phyloP scores from a whole-genome alignment of 2,888 invertebrate genomes.

The Clitarchus hookeri region DNA sequence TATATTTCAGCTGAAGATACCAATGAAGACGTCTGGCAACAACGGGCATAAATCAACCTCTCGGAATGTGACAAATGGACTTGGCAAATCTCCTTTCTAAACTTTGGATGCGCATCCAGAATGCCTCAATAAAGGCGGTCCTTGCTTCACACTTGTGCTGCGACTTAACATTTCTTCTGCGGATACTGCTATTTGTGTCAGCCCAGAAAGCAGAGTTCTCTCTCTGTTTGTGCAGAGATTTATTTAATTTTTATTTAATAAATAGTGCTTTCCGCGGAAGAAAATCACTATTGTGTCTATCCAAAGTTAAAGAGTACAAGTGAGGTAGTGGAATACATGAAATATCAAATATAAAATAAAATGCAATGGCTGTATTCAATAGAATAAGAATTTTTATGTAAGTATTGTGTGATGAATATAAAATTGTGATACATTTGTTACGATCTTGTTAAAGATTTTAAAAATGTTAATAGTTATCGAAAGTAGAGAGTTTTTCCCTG shows the following conservation, averaged over 20 bases:
- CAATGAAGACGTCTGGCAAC: slow-evolving; percentile 8
- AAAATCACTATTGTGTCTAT: not conserved
- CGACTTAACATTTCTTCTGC: not conserved
- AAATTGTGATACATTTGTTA: no score
- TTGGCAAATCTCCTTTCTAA: not conserved
- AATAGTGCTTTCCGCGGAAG: not conserved
- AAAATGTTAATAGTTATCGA: no score
- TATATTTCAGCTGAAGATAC: not conserved
- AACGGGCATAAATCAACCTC: not conserved
- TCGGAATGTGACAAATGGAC: not conserved
- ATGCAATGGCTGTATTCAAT: not conserved
- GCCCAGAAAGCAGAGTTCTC: not conserved
- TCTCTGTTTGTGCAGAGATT: not conserved
- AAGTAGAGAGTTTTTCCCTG: no score
- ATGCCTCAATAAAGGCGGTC: not conserved
- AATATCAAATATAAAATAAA: not conserved
- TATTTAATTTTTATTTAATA: not conserved
- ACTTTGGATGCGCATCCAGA: not conserved
- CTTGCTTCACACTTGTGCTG: not conserved
- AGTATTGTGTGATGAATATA: not conserved
- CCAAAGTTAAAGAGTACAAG: not conserved
- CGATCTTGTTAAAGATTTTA: no score
- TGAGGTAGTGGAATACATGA: not conserved
- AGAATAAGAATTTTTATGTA: not conserved
- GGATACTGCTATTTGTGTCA: not conserved